These are phyloP conservation scores for Ptilodon capucinus DNA, from an alignment of 2,888 invertebrate species.

Conservation along the genomic window DNA sequence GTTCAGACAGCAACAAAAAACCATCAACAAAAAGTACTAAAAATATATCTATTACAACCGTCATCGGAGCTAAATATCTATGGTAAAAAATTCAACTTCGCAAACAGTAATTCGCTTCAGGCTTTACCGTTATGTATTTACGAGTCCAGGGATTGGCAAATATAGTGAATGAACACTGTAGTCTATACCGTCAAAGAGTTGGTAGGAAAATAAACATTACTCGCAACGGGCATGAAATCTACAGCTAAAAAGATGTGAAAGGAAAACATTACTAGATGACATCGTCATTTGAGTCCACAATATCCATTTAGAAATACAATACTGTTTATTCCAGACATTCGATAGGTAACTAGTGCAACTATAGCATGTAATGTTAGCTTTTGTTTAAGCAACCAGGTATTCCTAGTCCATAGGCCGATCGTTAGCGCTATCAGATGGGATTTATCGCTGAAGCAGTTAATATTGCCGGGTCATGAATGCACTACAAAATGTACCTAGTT, in stretches of 20 bases:
- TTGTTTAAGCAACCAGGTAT: slow-evolving; percentile 6
- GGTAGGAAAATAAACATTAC: too few species aligned
- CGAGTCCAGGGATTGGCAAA: slow-evolving; percentile 1
- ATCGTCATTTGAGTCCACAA: too few species aligned
- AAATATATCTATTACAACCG: not conserved
- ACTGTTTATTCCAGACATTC: not conserved
- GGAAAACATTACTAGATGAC: not conserved
- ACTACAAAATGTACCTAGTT: not conserved
- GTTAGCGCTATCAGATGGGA: slow-evolving; percentile 20
- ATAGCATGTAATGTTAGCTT: not conserved
- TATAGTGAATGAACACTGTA: not conserved
- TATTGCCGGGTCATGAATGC: slow-evolving; percentile 8
- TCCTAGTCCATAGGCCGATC: slow-evolving; percentile 11
- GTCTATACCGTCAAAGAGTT: too few species aligned
- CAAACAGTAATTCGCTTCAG: not conserved
- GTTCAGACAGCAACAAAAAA: not conserved
- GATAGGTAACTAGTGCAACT: not conserved
- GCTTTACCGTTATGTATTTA: slow-evolving; percentile 4
- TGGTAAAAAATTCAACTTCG: not conserved
- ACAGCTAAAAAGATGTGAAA: too few species aligned
- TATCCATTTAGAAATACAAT: slow-evolving; percentile 3
- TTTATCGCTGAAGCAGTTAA: slow-evolving; percentile 30
- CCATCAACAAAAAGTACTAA: not conserved
- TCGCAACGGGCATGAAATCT: too few species aligned
- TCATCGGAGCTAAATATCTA: not conserved